A percentile compares a stretch with the other conserved stretches of the same genome.
These are phyloP conservation scores for Apotomis turbidana DNA, from an alignment of 2,888 invertebrate species.

Conservation along the genomic window DNA sequence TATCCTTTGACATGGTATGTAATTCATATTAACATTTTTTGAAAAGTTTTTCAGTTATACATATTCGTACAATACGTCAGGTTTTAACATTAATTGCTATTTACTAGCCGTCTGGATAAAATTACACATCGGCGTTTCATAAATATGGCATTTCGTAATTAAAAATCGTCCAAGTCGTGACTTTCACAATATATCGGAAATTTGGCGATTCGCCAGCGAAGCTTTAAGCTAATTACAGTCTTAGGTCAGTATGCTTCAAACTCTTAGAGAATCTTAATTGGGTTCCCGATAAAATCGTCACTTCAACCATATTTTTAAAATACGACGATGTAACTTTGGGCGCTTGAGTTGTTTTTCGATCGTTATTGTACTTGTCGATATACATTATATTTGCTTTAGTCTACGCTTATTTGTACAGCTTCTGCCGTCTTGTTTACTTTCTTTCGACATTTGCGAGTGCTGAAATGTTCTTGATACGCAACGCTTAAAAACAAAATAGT, in stretches of 20 bases:
- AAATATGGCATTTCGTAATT: conserved; percentile 14
- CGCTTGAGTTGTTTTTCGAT: conserved; percentile 8
- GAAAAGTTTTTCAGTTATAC: not conserved
- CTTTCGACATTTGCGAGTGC: conserved; percentile 3
- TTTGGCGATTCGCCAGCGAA: conserved; percentile 63
- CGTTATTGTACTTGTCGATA: not conserved
- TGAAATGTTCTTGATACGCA: not conserved
- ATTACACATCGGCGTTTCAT: not conserved
- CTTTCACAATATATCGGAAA: conserved; percentile 41
- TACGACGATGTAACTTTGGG: conserved; percentile 11
- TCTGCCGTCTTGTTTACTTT: not conserved
- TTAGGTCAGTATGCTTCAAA: conserved; percentile 40
- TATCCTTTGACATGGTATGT: no score
- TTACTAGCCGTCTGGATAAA: not conserved
- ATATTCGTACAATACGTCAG: not conserved
- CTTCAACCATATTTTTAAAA: conserved; percentile 31
- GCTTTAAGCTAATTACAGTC: conserved; percentile 63
- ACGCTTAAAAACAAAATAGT: not conserved
- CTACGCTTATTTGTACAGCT: not conserved
- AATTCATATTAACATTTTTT: no score
- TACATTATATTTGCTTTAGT: not conserved
- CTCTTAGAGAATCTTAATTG: conserved; percentile 51
- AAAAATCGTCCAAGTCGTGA: conserved; percentile 37
- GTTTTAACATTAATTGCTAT: not conserved
- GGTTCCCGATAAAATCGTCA: conserved; percentile 42